phyloP scores from a whole-genome alignment of 2,797 vertebrate genomes.

The Carcharodon carcharias region DNA sequence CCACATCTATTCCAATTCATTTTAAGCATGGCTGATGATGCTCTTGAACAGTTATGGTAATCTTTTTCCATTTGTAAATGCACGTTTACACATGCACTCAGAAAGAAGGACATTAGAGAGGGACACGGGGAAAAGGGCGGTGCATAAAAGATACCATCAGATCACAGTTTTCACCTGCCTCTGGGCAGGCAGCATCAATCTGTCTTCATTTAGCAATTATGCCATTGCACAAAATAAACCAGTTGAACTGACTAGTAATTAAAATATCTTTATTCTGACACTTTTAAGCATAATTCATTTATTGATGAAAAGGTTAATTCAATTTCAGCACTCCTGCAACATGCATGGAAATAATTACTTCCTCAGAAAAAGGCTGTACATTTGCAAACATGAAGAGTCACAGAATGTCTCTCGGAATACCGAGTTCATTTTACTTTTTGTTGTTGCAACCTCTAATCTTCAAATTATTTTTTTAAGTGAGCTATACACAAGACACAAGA shows the following conservation, averaged over 20 bases:
- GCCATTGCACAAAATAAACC: slow-evolving; percentile 24
- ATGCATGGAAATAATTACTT: slow-evolving; percentile 32
- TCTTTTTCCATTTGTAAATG: background rate
- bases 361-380: slow-evolving; percentile 2
- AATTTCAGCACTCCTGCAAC: slow-evolving; percentile 8
- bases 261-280: slow-evolving; percentile 35
- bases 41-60: slow-evolving; percentile 11
- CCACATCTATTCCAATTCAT: slow-evolving; percentile 14
- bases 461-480: slow-evolving; percentile 37
- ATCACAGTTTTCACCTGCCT: background rate
- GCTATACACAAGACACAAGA: background rate
- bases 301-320: slow-evolving; percentile 36
- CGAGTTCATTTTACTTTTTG: slow-evolving; percentile 21
- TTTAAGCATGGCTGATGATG: background rate
- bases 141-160: background rate
- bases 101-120: background rate
- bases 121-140: background rate
- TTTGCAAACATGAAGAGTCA: background rate
- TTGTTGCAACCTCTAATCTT: slow-evolving; percentile 30
- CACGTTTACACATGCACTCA: background rate
- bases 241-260: slow-evolving; percentile 33
- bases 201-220: slow-evolving; percentile 23
- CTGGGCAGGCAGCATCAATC: background rate
- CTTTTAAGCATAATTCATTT: slow-evolving; percentile 35
- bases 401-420: background rate